Percentiles rank a stretch among this genome's conserved stretches.
Evolutionary conservation across 2,113 vertebrate species (phyloP).

Genomic region (Pachypanchax playfairii): DNA sequence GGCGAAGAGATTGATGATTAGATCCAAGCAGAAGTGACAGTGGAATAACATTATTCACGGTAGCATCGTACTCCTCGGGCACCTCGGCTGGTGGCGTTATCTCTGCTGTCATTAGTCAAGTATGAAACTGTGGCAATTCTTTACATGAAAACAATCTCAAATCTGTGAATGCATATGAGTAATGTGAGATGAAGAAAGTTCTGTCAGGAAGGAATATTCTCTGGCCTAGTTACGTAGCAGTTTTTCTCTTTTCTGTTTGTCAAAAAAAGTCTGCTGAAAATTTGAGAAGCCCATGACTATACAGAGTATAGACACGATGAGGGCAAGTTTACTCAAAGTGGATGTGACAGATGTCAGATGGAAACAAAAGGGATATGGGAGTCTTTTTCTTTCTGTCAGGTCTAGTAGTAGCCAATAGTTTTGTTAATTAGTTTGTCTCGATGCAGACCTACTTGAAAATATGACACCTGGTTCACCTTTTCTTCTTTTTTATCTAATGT

Average conservation of each 20-base stretch:
- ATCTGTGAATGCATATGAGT: conserved; percentile 32
- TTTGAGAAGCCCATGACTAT: conserved; percentile 34
- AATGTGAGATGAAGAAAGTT: conserved; percentile 16
- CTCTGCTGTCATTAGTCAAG: conserved; percentile 59
- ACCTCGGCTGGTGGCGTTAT: conserved; percentile 42
- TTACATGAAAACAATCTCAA: conserved; percentile 55
- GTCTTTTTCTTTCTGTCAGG: conserved; percentile 66
- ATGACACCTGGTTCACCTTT: conserved; percentile 67
- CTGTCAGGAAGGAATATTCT: conserved; percentile 35
- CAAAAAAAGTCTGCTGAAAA: conserved; percentile 41
- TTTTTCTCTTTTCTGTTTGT: conserved; percentile 36
- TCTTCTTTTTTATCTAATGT: conserved; percentile 25
- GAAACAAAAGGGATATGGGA: not conserved
- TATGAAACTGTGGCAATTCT: conserved; percentile 48
- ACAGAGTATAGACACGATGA: conserved; percentile 19
- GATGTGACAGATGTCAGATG: conserved; percentile 17
- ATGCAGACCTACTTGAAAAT: conserved; percentile 65
- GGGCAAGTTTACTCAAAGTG: conserved; percentile 41
- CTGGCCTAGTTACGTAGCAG: conserved; percentile 49
- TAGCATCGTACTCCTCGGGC: conserved; percentile 54
- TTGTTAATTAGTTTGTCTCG: conserved; percentile 76
- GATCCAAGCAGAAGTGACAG: conserved; percentile 62
- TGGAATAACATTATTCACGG: conserved; percentile 74
- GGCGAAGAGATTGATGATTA: conserved; percentile 71
- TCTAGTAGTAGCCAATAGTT: conserved; percentile 65